Base-by-base conservation (phyloP, 2,888 invertebrate species). In the Dynastes tityus region DNA sequence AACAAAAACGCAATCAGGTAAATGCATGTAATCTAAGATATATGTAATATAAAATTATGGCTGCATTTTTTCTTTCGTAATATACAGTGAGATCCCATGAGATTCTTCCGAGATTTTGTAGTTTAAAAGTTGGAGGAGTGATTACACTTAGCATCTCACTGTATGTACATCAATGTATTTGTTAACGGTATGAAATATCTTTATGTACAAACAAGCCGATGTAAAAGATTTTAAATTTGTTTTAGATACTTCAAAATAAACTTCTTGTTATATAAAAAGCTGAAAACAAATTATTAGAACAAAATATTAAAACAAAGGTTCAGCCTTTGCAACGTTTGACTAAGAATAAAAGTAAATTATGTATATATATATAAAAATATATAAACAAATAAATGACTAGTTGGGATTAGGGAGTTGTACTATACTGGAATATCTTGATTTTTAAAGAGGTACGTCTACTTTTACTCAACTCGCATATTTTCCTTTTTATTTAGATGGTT, bases 381-480 rank as follows among this genome's bases (percentile, higher is more conserved):
- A 9, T 9, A 1, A 63, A 9, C 22, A 63, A 63, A 27, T 63
- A 63, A 63, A 32, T 32, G 29, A 67, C 29, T 68, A 68, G 13
- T 63, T 32, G 32, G 63, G 29, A 32, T 9, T 63, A 58, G 55
- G 55, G 27, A 29, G 16, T 74, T 40, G 63, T 74, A 45, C 61
- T 74, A 27, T 37, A 45, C n/a, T 22, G 45, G 27, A 32, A 61
- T 49, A 58, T n/a, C 9, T 71, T 16, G 9, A 40, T 74, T 61
- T 61, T 40, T 45, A 74, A 61, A 61, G 49, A 74, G 40, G 45
- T 27, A 74, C 22, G 16, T 29, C 71, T 71, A 63, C 63, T 63
- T 32, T 63, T 63, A 49, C 11, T 70, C 51, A 11, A 37, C 49
- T 65, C 45, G 27, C 13, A 73, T 58, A 58, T 76, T 53, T 65